Evolutionary conservation across 2,113 vertebrate species (phyloP).

Genomic region (Corythoichthys intestinalis): DNA sequence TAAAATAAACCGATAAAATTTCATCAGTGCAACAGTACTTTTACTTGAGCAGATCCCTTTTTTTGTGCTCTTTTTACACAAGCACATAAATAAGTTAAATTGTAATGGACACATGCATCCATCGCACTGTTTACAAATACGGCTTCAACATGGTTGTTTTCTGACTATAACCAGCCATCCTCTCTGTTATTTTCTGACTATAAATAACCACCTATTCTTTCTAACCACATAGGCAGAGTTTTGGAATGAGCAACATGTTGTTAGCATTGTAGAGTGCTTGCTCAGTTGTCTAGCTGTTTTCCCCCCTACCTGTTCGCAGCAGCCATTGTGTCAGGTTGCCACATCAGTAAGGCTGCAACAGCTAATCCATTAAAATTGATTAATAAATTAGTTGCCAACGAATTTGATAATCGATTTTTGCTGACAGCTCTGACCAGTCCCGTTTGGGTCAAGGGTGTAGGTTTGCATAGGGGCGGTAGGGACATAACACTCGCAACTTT

Average conservation of each 20-base stretch:
- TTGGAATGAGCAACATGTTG: constrained; percentile 4
- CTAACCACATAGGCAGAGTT: constrained; percentile 5
- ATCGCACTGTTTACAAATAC: constrained; percentile 1
- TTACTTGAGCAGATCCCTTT: too few relatives aligned
- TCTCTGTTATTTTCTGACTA: neutral
- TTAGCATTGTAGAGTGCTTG: constrained; percentile 16
- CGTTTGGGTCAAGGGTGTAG: too few relatives aligned
- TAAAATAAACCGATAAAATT: too few relatives aligned
- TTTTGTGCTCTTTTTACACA: too few relatives aligned
- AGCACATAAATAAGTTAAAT: neutral
- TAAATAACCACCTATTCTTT: constrained; percentile 16
- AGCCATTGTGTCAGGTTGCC: constrained; percentile 12
- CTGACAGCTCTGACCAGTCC: too few relatives aligned
- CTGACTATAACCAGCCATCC: too few relatives aligned
- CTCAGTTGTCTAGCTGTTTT: constrained; percentile 28
- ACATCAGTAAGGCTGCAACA: constrained; percentile 2
- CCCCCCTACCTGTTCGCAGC: constrained; percentile 15
- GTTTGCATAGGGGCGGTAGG: too few relatives aligned
- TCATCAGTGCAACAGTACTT: too few relatives aligned
- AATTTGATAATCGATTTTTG: too few relatives aligned
- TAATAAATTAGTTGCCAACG: too few relatives aligned
- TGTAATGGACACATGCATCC: neutral
- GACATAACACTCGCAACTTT: too few relatives aligned
- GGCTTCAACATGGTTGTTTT: neutral
- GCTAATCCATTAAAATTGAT: too few relatives aligned